These are phyloP conservation scores for Triplophysa tibetana DNA, from an alignment of 2,113 vertebrate species.

Conservation along the genomic window DNA sequence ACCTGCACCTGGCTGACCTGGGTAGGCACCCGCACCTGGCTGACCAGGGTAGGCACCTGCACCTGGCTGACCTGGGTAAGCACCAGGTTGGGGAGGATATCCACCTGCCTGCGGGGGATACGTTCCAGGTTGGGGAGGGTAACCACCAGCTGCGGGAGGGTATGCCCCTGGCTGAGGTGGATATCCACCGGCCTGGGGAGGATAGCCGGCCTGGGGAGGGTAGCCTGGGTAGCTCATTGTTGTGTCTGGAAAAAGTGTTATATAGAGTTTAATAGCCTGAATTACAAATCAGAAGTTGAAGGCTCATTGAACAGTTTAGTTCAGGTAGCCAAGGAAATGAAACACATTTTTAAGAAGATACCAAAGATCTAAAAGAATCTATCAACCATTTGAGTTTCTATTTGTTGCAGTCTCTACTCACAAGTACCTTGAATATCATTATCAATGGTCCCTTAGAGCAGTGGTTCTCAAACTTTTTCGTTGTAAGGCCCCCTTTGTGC, in stretches of 20 bases:
- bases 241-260: slow-evolving; percentile 60
- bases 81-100: slow-evolving; percentile 68
- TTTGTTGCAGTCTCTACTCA: background rate
- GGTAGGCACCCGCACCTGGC: slow-evolving; percentile 54
- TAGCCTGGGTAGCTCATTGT: slow-evolving; percentile 94
- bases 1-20: slow-evolving; percentile 51
- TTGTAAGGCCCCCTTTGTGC: no score
- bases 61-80: slow-evolving; percentile 69
- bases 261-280: background rate
- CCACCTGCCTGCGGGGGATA: slow-evolving; percentile 68
- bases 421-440: no score
- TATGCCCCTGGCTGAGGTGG: slow-evolving; percentile 62
- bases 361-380: background rate
- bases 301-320: no score
- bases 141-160: slow-evolving; percentile 64
- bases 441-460: no score
- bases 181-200: slow-evolving; percentile 53
- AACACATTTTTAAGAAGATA: background rate
- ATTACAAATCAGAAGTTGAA: background rate
- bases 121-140: slow-evolving; percentile 61
- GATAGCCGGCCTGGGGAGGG: slow-evolving; percentile 63
- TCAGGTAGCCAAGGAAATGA: background rate
- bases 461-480: no score
- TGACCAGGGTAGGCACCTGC: slow-evolving; percentile 55
- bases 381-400: background rate